phyloP scores from a whole-genome alignment of 2,888 invertebrate species.

The Cyclophora albipunctata region DNA sequence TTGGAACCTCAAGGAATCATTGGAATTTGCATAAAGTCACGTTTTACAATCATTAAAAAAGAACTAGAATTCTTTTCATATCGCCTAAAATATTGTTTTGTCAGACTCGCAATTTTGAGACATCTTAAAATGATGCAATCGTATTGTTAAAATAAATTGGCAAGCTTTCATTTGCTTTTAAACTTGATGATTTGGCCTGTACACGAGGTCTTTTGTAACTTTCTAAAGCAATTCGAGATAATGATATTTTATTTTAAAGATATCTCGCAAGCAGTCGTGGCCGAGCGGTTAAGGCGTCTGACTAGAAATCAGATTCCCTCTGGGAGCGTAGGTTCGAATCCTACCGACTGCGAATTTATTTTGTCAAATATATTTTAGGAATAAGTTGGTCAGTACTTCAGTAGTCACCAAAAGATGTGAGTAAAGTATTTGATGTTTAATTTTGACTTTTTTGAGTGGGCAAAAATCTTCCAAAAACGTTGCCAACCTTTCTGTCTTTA shows the following conservation, averaged over 20 bases:
- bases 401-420: too few relatives aligned
- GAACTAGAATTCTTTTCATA: not conserved
- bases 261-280: slow-evolving; percentile 78
- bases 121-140: too few relatives aligned
- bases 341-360: slow-evolving; percentile 82
- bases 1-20: not conserved
- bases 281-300: slow-evolving; percentile 92
- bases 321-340: slow-evolving; percentile 93
- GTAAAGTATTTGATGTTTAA: too few relatives aligned
- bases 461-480: too few relatives aligned
- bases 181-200: too few relatives aligned
- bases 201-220: too few relatives aligned
- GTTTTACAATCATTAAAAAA: not conserved
- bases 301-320: slow-evolving; percentile 92
- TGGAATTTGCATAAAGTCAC: not conserved
- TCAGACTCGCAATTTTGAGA: not conserved
- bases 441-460: too few relatives aligned
- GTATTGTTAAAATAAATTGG: not conserved
- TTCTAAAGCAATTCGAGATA: too few relatives aligned
- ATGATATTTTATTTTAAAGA: too few relatives aligned
- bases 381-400: too few relatives aligned
- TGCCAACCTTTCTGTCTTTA: too few relatives aligned
- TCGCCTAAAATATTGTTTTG: not conserved
- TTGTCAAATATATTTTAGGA: too few relatives aligned
- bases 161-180: not conserved